Percentiles rank a stretch among this genome's conserved stretches.
phyloP scores from a whole-genome alignment of 2,113 vertebrate species.

The Paracanthobrama guichenoti region DNA sequence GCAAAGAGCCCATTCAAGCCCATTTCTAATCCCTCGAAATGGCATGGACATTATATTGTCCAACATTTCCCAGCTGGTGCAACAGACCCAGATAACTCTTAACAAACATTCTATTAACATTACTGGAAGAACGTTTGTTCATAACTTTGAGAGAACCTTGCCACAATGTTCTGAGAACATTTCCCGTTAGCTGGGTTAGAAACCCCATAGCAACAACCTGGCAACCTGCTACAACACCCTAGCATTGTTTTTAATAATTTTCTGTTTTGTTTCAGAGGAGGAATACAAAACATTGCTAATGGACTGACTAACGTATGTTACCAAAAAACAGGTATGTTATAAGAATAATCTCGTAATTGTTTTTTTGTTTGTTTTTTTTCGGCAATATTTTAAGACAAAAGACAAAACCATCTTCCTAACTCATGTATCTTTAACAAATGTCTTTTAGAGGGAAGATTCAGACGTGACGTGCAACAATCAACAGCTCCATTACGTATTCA shows the following conservation, averaged over 20 bases:
- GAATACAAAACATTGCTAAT: slow-evolving; percentile 68
- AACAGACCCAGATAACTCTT: no score
- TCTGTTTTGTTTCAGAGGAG: slow-evolving; percentile 61
- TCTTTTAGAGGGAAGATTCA: slow-evolving; percentile 43
- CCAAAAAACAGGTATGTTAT: slow-evolving; percentile 12
- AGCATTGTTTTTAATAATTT: neutral
- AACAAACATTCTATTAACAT: no score
- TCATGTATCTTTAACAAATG: slow-evolving; percentile 36
- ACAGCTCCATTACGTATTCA: neutral
- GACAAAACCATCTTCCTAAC: neutral
- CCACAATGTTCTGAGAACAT: no score
- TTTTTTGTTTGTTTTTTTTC: no score
- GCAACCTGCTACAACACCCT: neutral
- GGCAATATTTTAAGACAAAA: neutral
- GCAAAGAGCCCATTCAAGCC: no score
- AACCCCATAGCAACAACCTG: no score
- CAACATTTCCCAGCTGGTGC: no score
- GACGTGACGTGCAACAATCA: slow-evolving; percentile 37
- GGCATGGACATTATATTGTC: no score
- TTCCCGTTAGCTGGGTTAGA: no score
- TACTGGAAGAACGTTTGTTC: no score
- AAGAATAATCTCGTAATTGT: neutral
- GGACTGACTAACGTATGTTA: slow-evolving; percentile 64
- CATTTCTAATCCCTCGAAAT: no score
- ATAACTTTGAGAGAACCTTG: no score